Conservation (phyloP, 2,797 vertebrate species). For the Lithobates pipiens region DNA sequence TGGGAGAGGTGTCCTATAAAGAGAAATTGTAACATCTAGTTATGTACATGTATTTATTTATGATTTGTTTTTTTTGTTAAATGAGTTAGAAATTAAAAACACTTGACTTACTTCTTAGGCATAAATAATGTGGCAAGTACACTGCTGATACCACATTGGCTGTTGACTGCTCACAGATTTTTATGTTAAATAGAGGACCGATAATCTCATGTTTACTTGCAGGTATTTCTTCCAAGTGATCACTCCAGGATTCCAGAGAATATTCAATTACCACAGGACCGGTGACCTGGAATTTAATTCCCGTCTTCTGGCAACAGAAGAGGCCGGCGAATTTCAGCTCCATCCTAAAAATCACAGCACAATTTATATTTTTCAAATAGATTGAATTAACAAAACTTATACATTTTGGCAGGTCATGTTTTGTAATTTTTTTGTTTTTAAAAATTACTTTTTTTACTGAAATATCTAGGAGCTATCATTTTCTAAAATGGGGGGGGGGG, state of each 20-base stretch:
- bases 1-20: too few relatives aligned
- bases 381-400: too few relatives aligned
- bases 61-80: too few relatives aligned
- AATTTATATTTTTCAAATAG: neutral
- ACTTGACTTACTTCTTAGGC: constrained; percentile 4
- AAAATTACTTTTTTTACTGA: too few relatives aligned
- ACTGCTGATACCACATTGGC: constrained; percentile 1
- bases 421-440: too few relatives aligned
- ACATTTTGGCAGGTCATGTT: too few relatives aligned
- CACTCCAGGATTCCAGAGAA: constrained; percentile 1
- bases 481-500: too few relatives aligned
- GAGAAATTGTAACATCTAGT: too few relatives aligned
- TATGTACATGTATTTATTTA: too few relatives aligned
- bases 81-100: neutral
- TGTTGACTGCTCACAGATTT: too few relatives aligned
- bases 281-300: constrained; percentile 19
- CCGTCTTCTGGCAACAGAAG: constrained; percentile 7
- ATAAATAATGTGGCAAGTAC: constrained; percentile 19
- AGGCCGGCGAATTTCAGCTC: constrained; percentile 7
- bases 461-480: too few relatives aligned
- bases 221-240: neutral
- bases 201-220: neutral
- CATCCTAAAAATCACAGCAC: neutral
- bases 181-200: constrained; percentile 11
- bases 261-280: neutral